phyloP scores from a whole-genome alignment of 1,140 invertebrate species.

The Fopius arisanus region DNA sequence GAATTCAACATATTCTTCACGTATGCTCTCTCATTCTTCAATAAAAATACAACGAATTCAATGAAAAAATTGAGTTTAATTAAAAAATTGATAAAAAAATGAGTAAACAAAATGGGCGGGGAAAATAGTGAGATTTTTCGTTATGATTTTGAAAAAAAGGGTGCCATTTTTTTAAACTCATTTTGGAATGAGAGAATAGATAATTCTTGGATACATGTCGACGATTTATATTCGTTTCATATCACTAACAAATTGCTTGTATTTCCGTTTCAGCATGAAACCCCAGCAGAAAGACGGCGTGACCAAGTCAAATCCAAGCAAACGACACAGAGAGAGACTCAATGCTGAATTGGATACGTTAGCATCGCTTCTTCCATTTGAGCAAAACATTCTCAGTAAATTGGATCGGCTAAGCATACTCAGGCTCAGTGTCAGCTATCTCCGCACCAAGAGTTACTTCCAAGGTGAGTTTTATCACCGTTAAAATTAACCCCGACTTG shows the following conservation, averaged over 20 bases:
- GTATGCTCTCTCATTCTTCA: no score
- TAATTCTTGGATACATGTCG: no score
- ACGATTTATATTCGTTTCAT: not conserved
- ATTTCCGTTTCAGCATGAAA: constrained; percentile 80
- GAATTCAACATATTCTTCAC: no score
- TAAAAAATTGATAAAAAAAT: no score
- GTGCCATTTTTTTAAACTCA: no score
- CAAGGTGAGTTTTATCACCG: constrained; percentile 79
- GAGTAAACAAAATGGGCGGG: no score
- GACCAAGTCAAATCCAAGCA: constrained; percentile 98
- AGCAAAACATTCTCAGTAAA: constrained; percentile 97
- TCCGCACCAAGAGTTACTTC: constrained; percentile 98
- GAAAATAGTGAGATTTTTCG: no score
- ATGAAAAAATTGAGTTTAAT: no score
- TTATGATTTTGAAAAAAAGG: no score
- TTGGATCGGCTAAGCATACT: constrained; percentile 97
- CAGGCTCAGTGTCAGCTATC: constrained; percentile 95
- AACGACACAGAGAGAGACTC: constrained; percentile 94
- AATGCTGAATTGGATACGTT: constrained; percentile 98
- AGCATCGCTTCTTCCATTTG: constrained; percentile 97
- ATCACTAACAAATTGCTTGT: constrained; percentile 21
- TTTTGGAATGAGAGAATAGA: no score
- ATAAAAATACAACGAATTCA: no score
- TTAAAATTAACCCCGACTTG: not conserved
- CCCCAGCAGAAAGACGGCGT: constrained; percentile 94